Base-by-base conservation (phyloP, 2,113 vertebrate species). In the Camelus dromedarius region DNA sequence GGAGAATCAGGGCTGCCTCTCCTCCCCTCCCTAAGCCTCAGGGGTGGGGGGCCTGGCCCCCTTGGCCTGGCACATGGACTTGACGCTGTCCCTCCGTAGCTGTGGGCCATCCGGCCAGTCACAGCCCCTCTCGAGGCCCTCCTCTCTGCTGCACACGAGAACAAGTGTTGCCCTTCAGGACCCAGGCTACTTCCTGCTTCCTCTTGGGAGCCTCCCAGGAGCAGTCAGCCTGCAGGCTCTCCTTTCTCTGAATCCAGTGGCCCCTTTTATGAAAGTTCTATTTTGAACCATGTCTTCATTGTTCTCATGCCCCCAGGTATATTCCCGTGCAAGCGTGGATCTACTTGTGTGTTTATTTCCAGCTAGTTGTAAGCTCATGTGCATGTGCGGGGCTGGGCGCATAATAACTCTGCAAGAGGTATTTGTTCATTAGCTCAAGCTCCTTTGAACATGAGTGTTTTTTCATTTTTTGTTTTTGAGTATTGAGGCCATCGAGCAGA, bases 171-270 rank as follows among this genome's bases (percentile, higher is more conserved):
- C 80, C 89, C 72, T n/a, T 77, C 56, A 28, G 70, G 54, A 30
- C 66, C 76, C 66, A 30, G 46, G 38, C 64, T 58, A 3, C 83
- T 85, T 77, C 38, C 92, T 82, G 73, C 75, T 62, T 93, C 72
- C 56, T 96, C 13, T 38, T 4, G 0, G 56, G 67, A 64, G 72
- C 76, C 67, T 66, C 72, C 79, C 72, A 19, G 69, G 54, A 69
- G n/a, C 20, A 9, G 38, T 66, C 54, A 48, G 64, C 18, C 3
- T 2, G 3, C 24, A 3, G 10, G 52, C 73, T 93, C 54, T 28
- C 32, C 81, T 93, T 69, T 80, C 87, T 58, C 60, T 46, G 67
- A 75, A n/a, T 66, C 66, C 67, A 9, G 16, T 58, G 87, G 82
- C 66, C 54, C 48, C 72, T 84, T 64, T 62, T 81, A n/a, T 14